Evolutionary conservation across 2,113 vertebrate species (phyloP).

Genomic region (Rhynchopsitta pachyrhyncha): DNA sequence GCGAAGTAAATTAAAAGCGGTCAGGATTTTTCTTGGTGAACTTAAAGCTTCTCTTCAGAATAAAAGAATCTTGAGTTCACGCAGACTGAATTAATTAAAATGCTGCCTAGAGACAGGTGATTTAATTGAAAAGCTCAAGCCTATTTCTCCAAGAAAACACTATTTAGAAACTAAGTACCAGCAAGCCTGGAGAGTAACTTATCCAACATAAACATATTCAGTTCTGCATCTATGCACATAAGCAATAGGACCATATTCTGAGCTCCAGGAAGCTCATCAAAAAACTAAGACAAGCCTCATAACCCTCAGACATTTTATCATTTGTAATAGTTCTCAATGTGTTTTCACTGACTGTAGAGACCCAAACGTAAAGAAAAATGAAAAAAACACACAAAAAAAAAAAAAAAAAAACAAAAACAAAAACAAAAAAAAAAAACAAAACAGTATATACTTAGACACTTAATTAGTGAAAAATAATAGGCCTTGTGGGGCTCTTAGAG

Average conservation of each 20-base stretch:
- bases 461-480: neutral
- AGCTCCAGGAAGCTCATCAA: neutral
- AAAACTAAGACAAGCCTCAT: neutral
- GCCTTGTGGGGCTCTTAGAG: neutral
- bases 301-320: neutral
- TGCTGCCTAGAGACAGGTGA: neutral
- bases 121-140: neutral
- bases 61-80: neutral
- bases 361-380: neutral
- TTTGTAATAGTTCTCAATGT: neutral
- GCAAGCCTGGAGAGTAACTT: neutral
- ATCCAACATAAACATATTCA: neutral
- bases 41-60: neutral
- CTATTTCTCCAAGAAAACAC: neutral
- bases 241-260: neutral
- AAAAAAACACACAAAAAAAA: neutral
- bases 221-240: neutral
- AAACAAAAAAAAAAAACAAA: too few relatives aligned
- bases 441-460: neutral
- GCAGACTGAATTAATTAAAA: neutral
- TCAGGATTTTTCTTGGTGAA: neutral
- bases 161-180: neutral
- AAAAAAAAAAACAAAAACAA: neutral
- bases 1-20: neutral
- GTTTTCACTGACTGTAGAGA: neutral